Evolutionary conservation across 2,888 invertebrate species (phyloP).

Genomic region (Ichneumoninae sp.): DNA sequence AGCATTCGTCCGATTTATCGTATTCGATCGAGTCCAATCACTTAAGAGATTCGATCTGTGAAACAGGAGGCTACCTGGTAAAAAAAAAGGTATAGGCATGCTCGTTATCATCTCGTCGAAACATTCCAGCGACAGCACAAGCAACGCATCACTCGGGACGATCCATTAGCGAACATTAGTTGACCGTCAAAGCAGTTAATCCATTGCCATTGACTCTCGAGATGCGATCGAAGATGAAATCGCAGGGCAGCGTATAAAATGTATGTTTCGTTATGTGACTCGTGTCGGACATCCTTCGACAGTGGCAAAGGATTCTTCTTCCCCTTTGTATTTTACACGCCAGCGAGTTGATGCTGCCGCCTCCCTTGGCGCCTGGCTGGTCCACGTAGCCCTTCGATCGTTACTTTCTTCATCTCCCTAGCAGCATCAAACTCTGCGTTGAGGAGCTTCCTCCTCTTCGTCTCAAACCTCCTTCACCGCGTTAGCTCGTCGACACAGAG

Average conservation of each 20-base stretch:
- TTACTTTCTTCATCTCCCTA: slow-evolving; percentile 31
- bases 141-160: slow-evolving; percentile 19
- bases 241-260: slow-evolving; percentile 24
- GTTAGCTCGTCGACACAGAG: neutral
- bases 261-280: slow-evolving; percentile 37
- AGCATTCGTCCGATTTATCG: slow-evolving; percentile 33
- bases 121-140: slow-evolving; percentile 22
- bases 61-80: slow-evolving; percentile 24
- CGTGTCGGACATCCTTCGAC: slow-evolving; percentile 22
- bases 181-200: slow-evolving; percentile 42
- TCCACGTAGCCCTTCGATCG: slow-evolving; percentile 13
- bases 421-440: slow-evolving; percentile 37
- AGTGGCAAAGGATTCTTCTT: slow-evolving; percentile 22
- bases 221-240: slow-evolving; percentile 38
- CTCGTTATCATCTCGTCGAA: slow-evolving; percentile 23
- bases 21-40: slow-evolving; percentile 18
- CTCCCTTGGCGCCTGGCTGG: slow-evolving; percentile 29
- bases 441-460: slow-evolving; percentile 21
- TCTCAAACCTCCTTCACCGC: slow-evolving; percentile 16
- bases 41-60: slow-evolving; percentile 26
- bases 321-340: slow-evolving; percentile 42
- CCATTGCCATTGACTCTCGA: slow-evolving; percentile 10
- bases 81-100: slow-evolving; percentile 10
- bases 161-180: slow-evolving; percentile 52
- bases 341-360: slow-evolving; percentile 1